These are phyloP conservation scores for Amniataba percoides DNA, from an alignment of 2,797 vertebrate genomes.

Conservation along the genomic window DNA sequence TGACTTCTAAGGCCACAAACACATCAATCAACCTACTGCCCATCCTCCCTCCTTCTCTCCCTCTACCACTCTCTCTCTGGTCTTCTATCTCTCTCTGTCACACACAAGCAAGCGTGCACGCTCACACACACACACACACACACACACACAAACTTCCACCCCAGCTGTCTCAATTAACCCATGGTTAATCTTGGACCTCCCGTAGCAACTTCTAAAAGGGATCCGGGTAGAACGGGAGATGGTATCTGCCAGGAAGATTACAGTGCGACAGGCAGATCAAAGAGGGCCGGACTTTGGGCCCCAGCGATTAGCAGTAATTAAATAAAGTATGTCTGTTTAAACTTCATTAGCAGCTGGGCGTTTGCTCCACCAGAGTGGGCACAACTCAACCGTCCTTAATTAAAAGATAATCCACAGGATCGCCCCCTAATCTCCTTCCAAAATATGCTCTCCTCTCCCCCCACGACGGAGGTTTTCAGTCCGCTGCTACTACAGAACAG, in stretches of 20 bases:
- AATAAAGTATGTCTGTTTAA: slow-evolving; percentile 99
- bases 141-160: slow-evolving; percentile 72
- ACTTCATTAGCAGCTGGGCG: slow-evolving; percentile 98
- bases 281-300: slow-evolving; percentile 95
- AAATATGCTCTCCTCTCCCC: slow-evolving; percentile 90
- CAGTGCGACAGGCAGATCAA: slow-evolving; percentile 94
- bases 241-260: slow-evolving; percentile 97
- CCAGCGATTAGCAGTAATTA: slow-evolving; percentile 98
- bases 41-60: slow-evolving; percentile 64
- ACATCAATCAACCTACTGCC: slow-evolving; percentile 84
- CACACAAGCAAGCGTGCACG: slow-evolving; percentile 13
- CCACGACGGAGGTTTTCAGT: slow-evolving; percentile 74
- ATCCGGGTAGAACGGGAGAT: slow-evolving; percentile 91
- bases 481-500: slow-evolving; percentile 67
- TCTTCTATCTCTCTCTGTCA: slow-evolving; percentile 60
- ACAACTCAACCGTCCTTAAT: slow-evolving; percentile 99
- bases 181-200: slow-evolving; percentile 92
- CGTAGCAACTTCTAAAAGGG: slow-evolving; percentile 90
- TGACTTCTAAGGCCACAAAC: slow-evolving; percentile 84
- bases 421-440: slow-evolving; percentile 95
- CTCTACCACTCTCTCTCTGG: slow-evolving; percentile 44
- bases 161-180: slow-evolving; percentile 91
- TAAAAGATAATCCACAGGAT: slow-evolving; percentile 99
- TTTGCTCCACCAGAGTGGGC: slow-evolving; percentile 97
- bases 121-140: slow-evolving; percentile 32